phyloP scores from a whole-genome alignment of 2,113 vertebrate genomes.

The Nothocercus julius region DNA sequence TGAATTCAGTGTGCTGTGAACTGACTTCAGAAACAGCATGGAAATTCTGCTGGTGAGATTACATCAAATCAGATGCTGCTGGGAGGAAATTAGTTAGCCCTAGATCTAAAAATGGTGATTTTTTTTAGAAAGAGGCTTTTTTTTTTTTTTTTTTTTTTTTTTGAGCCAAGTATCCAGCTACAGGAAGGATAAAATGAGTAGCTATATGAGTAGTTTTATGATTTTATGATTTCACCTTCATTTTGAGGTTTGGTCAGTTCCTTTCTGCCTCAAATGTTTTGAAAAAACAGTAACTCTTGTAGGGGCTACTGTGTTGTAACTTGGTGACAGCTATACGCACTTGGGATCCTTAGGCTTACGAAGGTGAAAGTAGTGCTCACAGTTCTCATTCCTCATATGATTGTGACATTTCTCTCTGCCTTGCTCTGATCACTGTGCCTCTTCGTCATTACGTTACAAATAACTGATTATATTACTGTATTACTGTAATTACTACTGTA shows the following conservation, averaged over 20 bases:
- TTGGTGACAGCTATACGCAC: background rate
- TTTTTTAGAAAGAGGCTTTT: constrained; percentile 51
- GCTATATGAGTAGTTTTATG: background rate
- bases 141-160: constrained; percentile 22
- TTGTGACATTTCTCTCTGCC: background rate
- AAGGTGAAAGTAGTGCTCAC: fast-evolving
- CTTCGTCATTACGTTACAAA: background rate
- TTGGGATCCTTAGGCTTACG: background rate
- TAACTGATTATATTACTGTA: background rate
- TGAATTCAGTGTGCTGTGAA: constrained; percentile 32
- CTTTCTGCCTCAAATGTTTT: background rate
- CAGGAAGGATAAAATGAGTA: background rate
- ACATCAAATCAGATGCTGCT: constrained; percentile 29
- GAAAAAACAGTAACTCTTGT: background rate
- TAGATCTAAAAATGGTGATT: background rate
- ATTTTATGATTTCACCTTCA: background rate
- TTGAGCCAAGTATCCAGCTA: background rate
- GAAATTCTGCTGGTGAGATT: constrained; percentile 7
- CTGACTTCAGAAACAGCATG: constrained; percentile 30
- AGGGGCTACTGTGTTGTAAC: background rate
- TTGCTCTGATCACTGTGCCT: background rate
- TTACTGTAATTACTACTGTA: too few relatives aligned
- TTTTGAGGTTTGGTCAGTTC: background rate
- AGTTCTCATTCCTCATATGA: fast-evolving
- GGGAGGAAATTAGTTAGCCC: background rate